Conservation (phyloP, 2,888 invertebrate species). For the Acanthacorydalis orientalis region DNA sequence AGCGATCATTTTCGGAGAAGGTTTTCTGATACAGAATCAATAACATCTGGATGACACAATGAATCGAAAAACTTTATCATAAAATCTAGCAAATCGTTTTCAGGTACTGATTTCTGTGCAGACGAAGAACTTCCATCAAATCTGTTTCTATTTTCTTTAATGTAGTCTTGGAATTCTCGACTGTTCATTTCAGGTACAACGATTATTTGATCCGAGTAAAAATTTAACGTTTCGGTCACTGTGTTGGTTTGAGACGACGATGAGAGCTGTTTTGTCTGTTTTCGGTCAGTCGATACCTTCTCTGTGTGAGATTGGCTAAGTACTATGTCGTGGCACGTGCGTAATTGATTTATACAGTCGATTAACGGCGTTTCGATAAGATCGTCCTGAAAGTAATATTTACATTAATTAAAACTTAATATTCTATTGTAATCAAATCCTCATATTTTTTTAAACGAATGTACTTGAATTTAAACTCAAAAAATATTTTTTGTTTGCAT, state of each 20-base stretch:
- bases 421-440: too few relatives aligned
- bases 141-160: neutral
- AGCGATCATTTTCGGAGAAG: slow-evolving; percentile 8
- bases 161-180: neutral
- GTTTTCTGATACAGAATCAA: slow-evolving; percentile 27
- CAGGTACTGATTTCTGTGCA: slow-evolving; percentile 13
- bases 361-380: slow-evolving; percentile 29
- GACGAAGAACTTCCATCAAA: neutral
- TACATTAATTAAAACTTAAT: neutral
- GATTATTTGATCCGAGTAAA: neutral
- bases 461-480: too few relatives aligned
- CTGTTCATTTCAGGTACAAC: neutral
- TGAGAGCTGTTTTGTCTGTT: too few relatives aligned
- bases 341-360: slow-evolving; percentile 29
- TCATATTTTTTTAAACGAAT: too few relatives aligned
- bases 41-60: slow-evolving; percentile 43
- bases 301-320: slow-evolving; percentile 11
- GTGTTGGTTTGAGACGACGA: neutral
- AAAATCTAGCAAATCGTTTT: neutral
- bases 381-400: slow-evolving; percentile 25
- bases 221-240: neutral
- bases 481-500: too few relatives aligned
- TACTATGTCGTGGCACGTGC: slow-evolving; percentile 27
- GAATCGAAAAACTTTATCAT: slow-evolving; percentile 40
- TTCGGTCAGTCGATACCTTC: too few relatives aligned